Evolutionary conservation across 1,140 invertebrate species (phyloP), one percentile per base, ranked within the genome.

Genomic region (Stegodyphus mimosarum): DNA sequence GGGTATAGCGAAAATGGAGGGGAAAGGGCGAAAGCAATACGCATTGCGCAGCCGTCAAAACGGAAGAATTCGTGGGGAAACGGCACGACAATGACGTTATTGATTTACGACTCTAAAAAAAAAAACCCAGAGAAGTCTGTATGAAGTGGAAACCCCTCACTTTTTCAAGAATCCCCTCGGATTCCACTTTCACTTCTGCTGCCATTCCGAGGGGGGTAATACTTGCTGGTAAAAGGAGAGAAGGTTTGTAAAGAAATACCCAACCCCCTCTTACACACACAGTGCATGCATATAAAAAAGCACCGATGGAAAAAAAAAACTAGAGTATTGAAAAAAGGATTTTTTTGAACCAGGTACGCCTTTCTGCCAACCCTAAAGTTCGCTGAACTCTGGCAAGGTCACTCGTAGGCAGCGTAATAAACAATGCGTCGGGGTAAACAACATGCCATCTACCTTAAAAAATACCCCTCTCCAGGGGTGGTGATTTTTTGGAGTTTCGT

Each of bases 181-280:
- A 84, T 84, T 84, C 73, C 81, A 84, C 81, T 84, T 84, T 84
- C 73, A 84, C 81, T 84, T 75, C 81, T 55, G n/a, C 33, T 71
- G 69, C 69, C 33, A 71, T 71, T 71, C 48, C 9, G 73, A 11
- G 51, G 81, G 73, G 81, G 73, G 60, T 66, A 63, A 52, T 66
- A 83, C 18, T 10, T 18, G 77, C 60, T 15, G 10, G n/a, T 4
- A 67, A 67, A 18, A 18, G 55, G 55, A 60, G 55, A 15, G 15
- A 60, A 67, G 11, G 7, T n/a, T 18, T 9, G 63, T 11, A 76
- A 75, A 84, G 76, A 84, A 49, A 18, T 75, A 48, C 18, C 51
- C 72, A 11, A 84, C 49, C 81, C 81, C 81, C 81, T 74, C 80
- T 67, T 74, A 18, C 51, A 18, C 17, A 18, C 51, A 52, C 17